Conservation (phyloP, 2,888 invertebrate genomes). For the Imbricaverruca yamaguchii region DNA sequence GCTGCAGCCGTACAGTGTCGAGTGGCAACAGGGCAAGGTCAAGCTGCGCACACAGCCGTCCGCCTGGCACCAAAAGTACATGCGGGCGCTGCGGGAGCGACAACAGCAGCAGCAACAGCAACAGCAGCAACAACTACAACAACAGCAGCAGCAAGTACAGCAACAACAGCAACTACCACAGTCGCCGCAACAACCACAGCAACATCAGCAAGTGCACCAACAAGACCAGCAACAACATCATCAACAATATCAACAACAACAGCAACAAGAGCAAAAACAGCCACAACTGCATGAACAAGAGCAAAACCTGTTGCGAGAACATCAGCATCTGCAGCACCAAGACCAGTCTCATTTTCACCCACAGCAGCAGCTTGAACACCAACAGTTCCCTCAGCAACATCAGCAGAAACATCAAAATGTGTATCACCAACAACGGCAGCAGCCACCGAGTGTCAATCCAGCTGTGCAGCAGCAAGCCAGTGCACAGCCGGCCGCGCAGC, state of each 20-base stretch:
- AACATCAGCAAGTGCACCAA: not conserved
- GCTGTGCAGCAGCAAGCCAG: not conserved
- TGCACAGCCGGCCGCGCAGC: not conserved
- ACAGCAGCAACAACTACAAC: too few species aligned
- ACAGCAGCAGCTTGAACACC: too few species aligned
- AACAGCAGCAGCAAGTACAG: too few species aligned
- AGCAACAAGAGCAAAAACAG: not conserved
- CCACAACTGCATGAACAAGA: too few species aligned
- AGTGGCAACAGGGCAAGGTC: not conserved
- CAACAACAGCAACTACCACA: too few species aligned
- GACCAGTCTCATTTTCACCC: too few species aligned
- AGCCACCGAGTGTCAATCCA: not conserved
- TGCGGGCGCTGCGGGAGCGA: not conserved
- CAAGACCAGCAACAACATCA: not conserved
- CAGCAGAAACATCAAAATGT: not conserved
- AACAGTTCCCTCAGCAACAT: too few species aligned
- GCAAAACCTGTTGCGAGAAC: too few species aligned
- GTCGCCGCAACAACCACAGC: too few species aligned
- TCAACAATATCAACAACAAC: not conserved
- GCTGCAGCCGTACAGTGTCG: not conserved
- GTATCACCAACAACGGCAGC: not conserved
- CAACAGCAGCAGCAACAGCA: not conserved
- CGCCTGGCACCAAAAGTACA: conserved; percentile 9
- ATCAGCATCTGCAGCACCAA: not conserved
- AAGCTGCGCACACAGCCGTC: not conserved